phyloP scores from a whole-genome alignment of 2,888 invertebrate genomes.

The Entomobrya proxima region DNA sequence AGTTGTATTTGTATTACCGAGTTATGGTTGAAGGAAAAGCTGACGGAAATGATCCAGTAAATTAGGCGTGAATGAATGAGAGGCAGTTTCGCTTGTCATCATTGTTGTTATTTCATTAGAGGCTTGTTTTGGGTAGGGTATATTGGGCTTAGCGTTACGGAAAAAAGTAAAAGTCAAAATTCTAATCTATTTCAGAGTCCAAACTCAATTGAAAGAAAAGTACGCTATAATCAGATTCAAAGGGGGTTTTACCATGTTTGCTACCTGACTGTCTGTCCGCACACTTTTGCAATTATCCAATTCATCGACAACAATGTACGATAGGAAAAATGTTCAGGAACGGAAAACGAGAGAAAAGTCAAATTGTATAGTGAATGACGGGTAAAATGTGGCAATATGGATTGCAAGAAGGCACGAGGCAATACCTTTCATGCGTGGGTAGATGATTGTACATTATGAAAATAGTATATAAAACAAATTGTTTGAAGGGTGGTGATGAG shows the following conservation, averaged over 20 bases:
- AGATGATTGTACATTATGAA: conserved; percentile 7
- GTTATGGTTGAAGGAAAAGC: conserved; percentile 15
- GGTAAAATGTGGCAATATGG: conserved; percentile 1
- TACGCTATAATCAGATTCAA: conserved; percentile 13
- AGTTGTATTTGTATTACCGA: conserved; percentile 17
- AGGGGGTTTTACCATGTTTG: background rate
- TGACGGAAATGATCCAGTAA: conserved; percentile 30
- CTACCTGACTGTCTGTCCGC: conserved; percentile 36
- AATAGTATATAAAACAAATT: background rate
- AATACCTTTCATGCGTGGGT: background rate
- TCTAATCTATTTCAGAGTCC: background rate
- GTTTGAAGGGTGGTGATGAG: background rate
- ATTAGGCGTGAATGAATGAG: conserved; percentile 36
- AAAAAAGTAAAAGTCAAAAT: background rate
- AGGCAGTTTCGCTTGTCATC: conserved; percentile 25
- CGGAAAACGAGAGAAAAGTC: conserved; percentile 12
- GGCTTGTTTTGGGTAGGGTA: background rate
- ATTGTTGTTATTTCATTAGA: background rate
- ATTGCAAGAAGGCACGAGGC: conserved; percentile 18
- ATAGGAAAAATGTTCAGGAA: background rate
- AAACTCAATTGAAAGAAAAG: conserved; percentile 2
- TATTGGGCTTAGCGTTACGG: no score
- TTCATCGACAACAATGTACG: conserved; percentile 36
- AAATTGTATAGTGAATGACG: conserved; percentile 6
- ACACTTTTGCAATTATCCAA: conserved; percentile 54